These are phyloP conservation scores for Drosophila bipectinata DNA, from an alignment of 1,140 invertebrate species.

Conservation along the genomic window DNA sequence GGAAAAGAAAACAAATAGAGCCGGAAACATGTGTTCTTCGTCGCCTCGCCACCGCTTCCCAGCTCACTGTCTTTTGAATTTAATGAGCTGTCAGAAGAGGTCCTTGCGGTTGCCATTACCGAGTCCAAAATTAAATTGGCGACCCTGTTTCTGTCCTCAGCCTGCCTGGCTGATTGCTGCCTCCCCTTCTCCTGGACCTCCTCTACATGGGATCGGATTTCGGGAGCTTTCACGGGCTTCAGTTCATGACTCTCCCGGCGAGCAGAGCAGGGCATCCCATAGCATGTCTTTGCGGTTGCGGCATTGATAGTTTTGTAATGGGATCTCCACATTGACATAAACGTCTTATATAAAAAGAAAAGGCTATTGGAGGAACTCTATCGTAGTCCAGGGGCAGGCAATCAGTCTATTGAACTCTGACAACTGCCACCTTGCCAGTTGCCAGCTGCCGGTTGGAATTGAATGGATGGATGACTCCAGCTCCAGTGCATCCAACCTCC, in stretches of 20 bases:
- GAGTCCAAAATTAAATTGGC: constrained; percentile 28
- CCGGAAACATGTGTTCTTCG: constrained; percentile 20
- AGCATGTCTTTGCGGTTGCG: constrained; percentile 23
- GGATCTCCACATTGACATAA: constrained; percentile 6
- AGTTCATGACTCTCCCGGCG: not conserved
- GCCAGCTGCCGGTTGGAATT: not conserved
- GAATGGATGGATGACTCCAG: not conserved
- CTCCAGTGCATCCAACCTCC: not conserved
- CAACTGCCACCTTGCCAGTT: constrained; percentile 2
- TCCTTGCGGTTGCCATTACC: constrained; percentile 9
- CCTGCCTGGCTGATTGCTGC: not conserved
- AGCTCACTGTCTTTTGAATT: constrained; percentile 1
- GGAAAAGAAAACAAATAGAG: not conserved
- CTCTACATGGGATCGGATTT: constrained; percentile 33
- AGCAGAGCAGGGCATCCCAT: not conserved
- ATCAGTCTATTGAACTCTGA: constrained; percentile 23
- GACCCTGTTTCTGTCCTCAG: not conserved
- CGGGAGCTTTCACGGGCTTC: constrained; percentile 40
- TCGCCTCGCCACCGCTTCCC: not conserved
- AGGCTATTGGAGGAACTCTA: constrained; percentile 7
- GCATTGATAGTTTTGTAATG: constrained; percentile 16
- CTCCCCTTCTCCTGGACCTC: not conserved
- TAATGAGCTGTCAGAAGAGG: constrained; percentile 16
- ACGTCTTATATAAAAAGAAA: constrained; percentile 25
- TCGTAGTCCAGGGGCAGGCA: not conserved